phyloP scores from a whole-genome alignment of 2,888 invertebrate species.

The Parnassius smintheus region DNA sequence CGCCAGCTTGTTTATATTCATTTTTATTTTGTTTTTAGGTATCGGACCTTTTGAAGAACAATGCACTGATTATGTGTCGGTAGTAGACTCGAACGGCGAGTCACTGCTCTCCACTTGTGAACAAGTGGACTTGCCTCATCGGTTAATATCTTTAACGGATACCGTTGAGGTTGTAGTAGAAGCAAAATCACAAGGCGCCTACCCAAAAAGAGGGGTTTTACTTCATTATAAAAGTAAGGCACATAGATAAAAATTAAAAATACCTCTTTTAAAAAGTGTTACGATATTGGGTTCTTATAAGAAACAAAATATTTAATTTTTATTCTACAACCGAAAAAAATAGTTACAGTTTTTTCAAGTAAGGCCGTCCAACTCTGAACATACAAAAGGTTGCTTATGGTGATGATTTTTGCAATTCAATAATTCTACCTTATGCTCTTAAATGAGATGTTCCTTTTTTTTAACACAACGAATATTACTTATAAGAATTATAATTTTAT shows the following conservation, averaged over 20 bases:
- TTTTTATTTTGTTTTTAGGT: constrained; percentile 43
- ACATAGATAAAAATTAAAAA: background rate
- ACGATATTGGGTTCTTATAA: too few relatives aligned
- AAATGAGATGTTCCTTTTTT: too few relatives aligned
- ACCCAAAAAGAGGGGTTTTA: constrained; percentile 83
- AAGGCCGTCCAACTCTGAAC: too few relatives aligned
- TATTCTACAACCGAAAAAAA: too few relatives aligned
- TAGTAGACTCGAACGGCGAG: constrained; percentile 73
- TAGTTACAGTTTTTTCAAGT: too few relatives aligned
- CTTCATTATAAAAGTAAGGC: constrained; percentile 83
- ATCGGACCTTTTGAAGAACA: constrained; percentile 71
- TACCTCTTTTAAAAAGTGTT: background rate
- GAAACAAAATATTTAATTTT: too few relatives aligned
- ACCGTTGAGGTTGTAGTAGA: constrained; percentile 70
- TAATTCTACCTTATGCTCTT: too few relatives aligned
- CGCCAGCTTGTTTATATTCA: too few relatives aligned
- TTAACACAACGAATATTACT: too few relatives aligned
- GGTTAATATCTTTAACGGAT: constrained; percentile 70
- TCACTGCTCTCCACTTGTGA: constrained; percentile 76
- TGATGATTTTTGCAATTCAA: too few relatives aligned
- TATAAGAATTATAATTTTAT: too few relatives aligned
- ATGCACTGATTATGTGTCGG: constrained; percentile 77
- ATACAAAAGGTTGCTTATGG: too few relatives aligned
- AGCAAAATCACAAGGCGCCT: constrained; percentile 73
- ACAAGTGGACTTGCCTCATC: constrained; percentile 75